These are phyloP conservation scores for Osmerus mordax DNA, from an alignment of 2,113 vertebrate genomes.

Conservation along the genomic window DNA sequence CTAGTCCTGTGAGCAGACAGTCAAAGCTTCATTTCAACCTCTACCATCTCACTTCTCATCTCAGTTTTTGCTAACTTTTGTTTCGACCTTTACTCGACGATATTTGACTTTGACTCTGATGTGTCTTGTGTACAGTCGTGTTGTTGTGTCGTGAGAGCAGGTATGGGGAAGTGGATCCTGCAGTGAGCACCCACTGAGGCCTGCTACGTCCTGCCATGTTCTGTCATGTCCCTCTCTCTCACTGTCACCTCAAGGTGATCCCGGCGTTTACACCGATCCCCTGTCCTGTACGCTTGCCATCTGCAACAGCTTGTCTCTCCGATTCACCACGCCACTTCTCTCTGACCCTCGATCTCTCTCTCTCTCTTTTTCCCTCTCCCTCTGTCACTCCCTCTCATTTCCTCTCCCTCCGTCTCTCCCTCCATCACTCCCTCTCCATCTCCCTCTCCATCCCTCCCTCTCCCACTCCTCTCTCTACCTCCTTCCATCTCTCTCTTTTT, in stretches of 20 bases:
- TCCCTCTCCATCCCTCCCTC: too few species aligned
- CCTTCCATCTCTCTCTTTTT: too few species aligned
- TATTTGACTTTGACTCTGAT: background rate
- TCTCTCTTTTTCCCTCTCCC: too few species aligned
- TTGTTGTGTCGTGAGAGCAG: background rate
- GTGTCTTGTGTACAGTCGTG: background rate
- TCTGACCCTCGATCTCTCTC: background rate
- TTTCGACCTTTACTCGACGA: background rate
- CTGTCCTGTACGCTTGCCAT: constrained; percentile 28
- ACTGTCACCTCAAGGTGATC: too few species aligned
- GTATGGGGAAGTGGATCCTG: background rate
- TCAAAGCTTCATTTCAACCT: too few species aligned
- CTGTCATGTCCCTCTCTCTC: too few species aligned
- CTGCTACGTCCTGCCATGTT: too few species aligned
- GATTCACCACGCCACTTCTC: constrained; percentile 20
- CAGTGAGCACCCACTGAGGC: too few species aligned
- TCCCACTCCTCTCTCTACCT: too few species aligned
- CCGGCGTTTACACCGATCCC: too few species aligned
- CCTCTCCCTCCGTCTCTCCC: background rate
- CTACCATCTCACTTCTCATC: background rate
- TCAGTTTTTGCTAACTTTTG: background rate
- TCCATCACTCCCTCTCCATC: background rate
- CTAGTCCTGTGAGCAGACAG: too few species aligned
- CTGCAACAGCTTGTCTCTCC: constrained; percentile 39
- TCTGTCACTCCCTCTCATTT: background rate